Base-by-base conservation (phyloP, 2,113 vertebrate species). In the Limanda limanda region DNA sequence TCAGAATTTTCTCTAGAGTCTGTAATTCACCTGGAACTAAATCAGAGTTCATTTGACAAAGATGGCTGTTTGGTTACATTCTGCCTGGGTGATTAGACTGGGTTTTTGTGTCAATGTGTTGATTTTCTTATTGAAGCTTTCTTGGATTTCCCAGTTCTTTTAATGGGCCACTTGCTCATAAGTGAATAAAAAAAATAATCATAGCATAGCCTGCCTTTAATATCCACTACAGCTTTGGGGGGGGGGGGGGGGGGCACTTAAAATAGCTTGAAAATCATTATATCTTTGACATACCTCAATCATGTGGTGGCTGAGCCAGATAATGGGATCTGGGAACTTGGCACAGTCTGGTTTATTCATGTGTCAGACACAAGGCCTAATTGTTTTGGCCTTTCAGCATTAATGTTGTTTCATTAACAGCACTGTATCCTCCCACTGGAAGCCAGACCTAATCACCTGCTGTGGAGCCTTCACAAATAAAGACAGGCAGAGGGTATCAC, bases 381-480 rank as follows among this genome's bases (percentile, higher is more conserved):
- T 86, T 80, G 68, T 86, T 91, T 82, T 83, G 31, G 61, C 67
- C 62, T 69, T 62, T 83, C 60, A 35, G 20, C n/a, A 35, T 75
- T 62, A 69, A 74, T 68, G 71, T 78, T 85, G 52, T 83, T 89
- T 87, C 20, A 67, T 80, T 80, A 74, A 48, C 69, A 11, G 23
- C 63, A 18, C 24, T 31, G 56, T 14, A 74, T n/a, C 48, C 35
- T 37, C 59, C 23, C 35, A 7, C 21, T 27, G 76, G 71, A 76
- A 74, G 65, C 9, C 59, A 52, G 61, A 68, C 57, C 51, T 45
- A 37, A 80, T 88, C 85, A 86, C 78, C 87, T 89, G 86, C 74
- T 86, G 71, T 21, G 0, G 18, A 80, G 62, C 11, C 72, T 60
- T 80, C 83, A 86, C 74, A 74, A 55, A 79, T 79, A 59, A 60